phyloP scores from a whole-genome alignment of 2,797 vertebrate genomes.

The Sternarchorhynchus goeldii region DNA sequence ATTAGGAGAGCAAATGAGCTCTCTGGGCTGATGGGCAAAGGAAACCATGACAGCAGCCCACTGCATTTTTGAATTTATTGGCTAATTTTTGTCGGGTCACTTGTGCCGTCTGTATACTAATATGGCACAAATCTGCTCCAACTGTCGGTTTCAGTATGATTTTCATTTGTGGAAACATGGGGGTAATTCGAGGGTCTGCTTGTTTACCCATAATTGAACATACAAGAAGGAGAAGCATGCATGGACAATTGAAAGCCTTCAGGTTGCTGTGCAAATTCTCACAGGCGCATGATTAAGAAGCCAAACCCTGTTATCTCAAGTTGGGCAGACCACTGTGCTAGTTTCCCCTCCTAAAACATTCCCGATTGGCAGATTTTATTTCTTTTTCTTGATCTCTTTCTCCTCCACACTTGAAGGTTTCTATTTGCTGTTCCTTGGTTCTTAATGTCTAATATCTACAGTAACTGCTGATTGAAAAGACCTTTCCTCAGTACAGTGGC shows the following conservation, averaged over 20 bases:
- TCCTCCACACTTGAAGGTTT: not conserved
- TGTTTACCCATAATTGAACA: conserved; percentile 55
- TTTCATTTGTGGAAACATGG: conserved; percentile 77
- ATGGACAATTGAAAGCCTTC: conserved; percentile 30
- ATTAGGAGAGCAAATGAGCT: conserved; percentile 57
- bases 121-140: conserved; percentile 75
- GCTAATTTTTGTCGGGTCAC: conserved; percentile 70
- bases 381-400: not conserved
- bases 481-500: not conserved
- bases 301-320: conserved; percentile 18
- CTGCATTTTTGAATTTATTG: conserved; percentile 79
- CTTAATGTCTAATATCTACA: not conserved
- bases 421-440: not conserved
- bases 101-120: conserved; percentile 63
- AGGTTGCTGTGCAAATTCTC: conserved; percentile 6
- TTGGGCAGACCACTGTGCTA: not conserved
- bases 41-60: conserved; percentile 54
- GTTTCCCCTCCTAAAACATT: not conserved
- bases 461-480: too few species aligned
- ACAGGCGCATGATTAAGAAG: conserved; percentile 18
- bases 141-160: conserved; percentile 80
- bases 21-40: conserved; percentile 55
- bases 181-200: conserved; percentile 37
- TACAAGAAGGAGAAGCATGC: conserved; percentile 11
- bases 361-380: not conserved